Evolutionary conservation across 2,888 invertebrate species (phyloP).

Genomic region (Lasius platythorax): DNA sequence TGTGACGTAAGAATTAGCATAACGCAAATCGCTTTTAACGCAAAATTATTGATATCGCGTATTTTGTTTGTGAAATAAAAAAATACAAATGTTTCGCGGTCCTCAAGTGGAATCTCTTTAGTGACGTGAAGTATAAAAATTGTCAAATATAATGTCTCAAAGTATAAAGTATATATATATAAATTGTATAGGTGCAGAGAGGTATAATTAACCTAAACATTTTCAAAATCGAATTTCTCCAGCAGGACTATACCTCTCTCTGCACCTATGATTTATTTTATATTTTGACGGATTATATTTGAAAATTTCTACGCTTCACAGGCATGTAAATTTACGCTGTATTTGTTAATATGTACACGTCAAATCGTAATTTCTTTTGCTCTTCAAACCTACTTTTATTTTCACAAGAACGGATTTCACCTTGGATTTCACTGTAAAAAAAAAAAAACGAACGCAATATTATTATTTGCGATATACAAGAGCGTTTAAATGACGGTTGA

Average conservation of each 20-base stretch:
- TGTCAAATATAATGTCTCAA: not conserved
- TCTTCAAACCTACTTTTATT: not conserved
- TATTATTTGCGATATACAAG: not conserved
- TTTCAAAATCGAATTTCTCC: not conserved
- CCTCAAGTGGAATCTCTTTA: not conserved
- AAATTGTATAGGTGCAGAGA: too few species aligned
- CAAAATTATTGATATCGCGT: not conserved
- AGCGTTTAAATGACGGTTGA: slow-evolving; percentile 1
- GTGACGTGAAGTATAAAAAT: not conserved
- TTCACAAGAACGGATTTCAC: not conserved
- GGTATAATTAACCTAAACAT: not conserved
- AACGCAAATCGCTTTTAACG: not conserved
- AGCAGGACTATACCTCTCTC: not conserved
- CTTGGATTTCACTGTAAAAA: not conserved
- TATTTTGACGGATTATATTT: not conserved
- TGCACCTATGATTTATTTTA: not conserved
- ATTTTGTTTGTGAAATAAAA: too few species aligned
- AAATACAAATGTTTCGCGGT: not conserved
- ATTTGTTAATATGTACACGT: not conserved
- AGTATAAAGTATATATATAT: not conserved
- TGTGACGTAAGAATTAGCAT: not conserved
- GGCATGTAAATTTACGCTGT: not conserved
- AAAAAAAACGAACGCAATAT: slow-evolving; percentile 30
- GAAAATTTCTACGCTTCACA: not conserved
- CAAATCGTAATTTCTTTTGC: not conserved